phyloP scores from a whole-genome alignment of 2,888 invertebrate species.

The Nysson spinosus region DNA sequence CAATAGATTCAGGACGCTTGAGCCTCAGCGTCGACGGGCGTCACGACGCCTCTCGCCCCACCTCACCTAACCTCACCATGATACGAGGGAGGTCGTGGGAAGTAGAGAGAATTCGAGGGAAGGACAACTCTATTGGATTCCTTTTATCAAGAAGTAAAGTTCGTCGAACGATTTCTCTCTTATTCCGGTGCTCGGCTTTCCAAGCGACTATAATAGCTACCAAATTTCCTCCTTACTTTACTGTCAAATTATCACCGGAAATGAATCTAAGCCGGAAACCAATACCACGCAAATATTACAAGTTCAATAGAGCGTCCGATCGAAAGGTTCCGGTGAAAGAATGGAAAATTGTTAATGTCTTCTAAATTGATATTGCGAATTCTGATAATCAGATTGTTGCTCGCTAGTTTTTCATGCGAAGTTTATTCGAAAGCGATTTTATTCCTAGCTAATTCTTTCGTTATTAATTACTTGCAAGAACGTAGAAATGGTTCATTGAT shows the following conservation, averaged over 20 bases:
- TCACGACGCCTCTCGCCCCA: no score
- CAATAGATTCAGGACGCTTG: neutral
- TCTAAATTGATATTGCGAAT: no score
- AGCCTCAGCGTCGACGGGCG: neutral
- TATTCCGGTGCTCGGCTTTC: slow-evolving; percentile 6
- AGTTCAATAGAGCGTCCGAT: neutral
- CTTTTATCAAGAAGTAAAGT: slow-evolving; percentile 32
- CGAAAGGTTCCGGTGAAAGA: no score
- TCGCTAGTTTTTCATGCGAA: no score
- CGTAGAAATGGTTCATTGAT: neutral
- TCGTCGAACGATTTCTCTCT: slow-evolving; percentile 36
- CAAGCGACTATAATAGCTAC: neutral
- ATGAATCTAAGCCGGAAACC: neutral
- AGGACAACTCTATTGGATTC: slow-evolving; percentile 39
- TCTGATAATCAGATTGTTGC: no score
- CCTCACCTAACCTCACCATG: neutral
- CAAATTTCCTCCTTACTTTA: slow-evolving; percentile 33
- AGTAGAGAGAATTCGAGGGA: no score
- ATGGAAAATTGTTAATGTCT: no score
- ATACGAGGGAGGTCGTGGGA: slow-evolving; percentile 2
- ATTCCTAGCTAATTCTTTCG: no score
- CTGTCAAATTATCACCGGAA: slow-evolving; percentile 4
- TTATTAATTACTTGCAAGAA: no score
- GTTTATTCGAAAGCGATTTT: no score
- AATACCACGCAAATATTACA: neutral